Percentiles rank a stretch among this genome's conserved stretches.
phyloP scores from a whole-genome alignment of 2,888 invertebrate species.

The Sarcophaga rosellei region DNA sequence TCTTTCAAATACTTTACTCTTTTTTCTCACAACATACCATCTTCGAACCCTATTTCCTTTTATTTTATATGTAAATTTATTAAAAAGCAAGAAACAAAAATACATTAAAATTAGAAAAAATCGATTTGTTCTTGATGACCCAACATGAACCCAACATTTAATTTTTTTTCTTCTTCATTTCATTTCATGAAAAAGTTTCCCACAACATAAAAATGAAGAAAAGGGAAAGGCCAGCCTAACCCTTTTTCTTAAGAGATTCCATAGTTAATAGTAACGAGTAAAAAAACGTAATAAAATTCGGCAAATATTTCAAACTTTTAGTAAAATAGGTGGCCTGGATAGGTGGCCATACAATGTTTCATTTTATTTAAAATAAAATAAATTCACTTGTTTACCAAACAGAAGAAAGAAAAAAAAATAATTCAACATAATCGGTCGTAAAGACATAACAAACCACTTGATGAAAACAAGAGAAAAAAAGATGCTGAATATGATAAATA shows the following conservation, averaged over 20 bases:
- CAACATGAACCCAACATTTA: constrained; percentile 27
- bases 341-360: too few species aligned
- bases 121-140: constrained; percentile 24
- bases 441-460: neutral
- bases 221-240: too few species aligned
- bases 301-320: too few species aligned
- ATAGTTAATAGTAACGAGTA: too few species aligned
- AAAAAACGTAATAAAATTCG: too few species aligned
- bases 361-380: constrained; percentile 2
- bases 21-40: too few species aligned
- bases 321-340: neutral
- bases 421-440: neutral
- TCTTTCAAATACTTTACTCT: too few species aligned
- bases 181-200: neutral
- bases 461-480: neutral
- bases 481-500: neutral
- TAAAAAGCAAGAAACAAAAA: neutral
- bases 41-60: too few species aligned
- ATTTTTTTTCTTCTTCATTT: too few species aligned
- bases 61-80: too few species aligned
- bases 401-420: neutral
- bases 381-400: constrained; percentile 13
- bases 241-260: too few species aligned
- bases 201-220: neutral
- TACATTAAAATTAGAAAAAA: constrained; percentile 9